Evolutionary conservation across 1,140 invertebrate species (phyloP).

Genomic region (Zeugodacus cucurbitae): DNA sequence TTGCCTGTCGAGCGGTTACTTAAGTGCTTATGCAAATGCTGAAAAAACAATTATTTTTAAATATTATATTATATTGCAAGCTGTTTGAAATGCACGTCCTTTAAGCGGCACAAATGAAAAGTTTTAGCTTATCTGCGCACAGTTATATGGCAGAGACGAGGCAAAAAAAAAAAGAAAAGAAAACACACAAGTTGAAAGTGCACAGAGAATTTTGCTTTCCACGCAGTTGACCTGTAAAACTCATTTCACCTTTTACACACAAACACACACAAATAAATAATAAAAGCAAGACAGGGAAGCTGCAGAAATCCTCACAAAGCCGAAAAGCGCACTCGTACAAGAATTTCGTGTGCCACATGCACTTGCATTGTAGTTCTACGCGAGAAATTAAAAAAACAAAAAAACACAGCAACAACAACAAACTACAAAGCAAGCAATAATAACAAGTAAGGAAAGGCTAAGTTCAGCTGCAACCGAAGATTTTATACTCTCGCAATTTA

Average conservation of each 20-base stretch:
- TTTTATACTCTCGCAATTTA: no score
- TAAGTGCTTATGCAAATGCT: constrained; percentile 4
- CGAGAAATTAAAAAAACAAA: neutral
- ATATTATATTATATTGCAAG: neutral
- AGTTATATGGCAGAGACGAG: neutral
- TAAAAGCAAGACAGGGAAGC: neutral
- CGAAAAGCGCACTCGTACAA: neutral
- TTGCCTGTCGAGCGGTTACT: neutral
- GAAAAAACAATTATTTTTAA: constrained; percentile 2
- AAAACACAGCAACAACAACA: neutral
- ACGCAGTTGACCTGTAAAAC: constrained; percentile 32
- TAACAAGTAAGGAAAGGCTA: no score
- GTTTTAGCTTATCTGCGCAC: neutral
- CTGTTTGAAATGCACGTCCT: neutral
- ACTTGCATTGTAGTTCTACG: neutral
- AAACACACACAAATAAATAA: neutral
- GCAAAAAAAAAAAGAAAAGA: neutral
- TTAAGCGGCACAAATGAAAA: neutral
- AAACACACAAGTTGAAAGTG: neutral
- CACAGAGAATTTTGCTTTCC: constrained; percentile 4
- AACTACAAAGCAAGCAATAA: neutral
- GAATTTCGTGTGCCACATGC: constrained; percentile 14
- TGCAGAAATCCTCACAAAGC: constrained; percentile 8
- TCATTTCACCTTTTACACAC: constrained; percentile 1
- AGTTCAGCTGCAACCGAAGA: no score